Evolutionary conservation across 1,140 invertebrate species (phyloP).

Genomic region (Orchesella cincta): DNA sequence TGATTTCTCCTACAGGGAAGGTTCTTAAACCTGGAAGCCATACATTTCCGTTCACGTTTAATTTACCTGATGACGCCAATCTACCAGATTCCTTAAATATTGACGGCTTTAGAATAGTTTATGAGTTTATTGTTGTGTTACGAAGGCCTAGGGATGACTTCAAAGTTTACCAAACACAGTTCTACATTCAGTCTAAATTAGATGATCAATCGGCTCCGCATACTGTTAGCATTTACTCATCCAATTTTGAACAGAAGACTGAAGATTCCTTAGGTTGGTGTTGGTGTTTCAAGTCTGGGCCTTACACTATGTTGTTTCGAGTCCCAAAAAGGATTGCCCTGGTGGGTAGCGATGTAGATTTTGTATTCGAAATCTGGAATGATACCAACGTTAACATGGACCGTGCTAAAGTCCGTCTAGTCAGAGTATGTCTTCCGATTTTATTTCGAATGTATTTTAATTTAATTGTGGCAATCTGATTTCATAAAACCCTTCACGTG

Average conservation of each 20-base stretch:
- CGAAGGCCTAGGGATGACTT: conserved; percentile 13
- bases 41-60: neutral
- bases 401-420: neutral
- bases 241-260: neutral
- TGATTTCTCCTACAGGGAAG: conserved; percentile 19
- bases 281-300: neutral
- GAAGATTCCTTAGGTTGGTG: neutral
- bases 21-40: conserved; percentile 28
- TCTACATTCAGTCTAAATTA: neutral
- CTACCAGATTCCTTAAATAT: conserved; percentile 6
- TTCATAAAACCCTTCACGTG: neutral
- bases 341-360: neutral
- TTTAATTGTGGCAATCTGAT: conserved; percentile 3
- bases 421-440: neutral
- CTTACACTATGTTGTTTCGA: neutral
- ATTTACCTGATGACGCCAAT: neutral
- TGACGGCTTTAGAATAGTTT: neutral
- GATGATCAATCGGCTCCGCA: neutral
- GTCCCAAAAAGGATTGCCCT: neutral
- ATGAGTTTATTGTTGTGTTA: conserved; percentile 3
- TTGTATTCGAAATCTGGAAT: conserved; percentile 9
- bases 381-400: neutral
- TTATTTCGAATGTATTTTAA: neutral
- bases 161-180: conserved; percentile 29
- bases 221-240: neutral